Evolutionary conservation across 2,113 vertebrate genomes (phyloP).

Genomic region (Corythornis vintsioides): DNA sequence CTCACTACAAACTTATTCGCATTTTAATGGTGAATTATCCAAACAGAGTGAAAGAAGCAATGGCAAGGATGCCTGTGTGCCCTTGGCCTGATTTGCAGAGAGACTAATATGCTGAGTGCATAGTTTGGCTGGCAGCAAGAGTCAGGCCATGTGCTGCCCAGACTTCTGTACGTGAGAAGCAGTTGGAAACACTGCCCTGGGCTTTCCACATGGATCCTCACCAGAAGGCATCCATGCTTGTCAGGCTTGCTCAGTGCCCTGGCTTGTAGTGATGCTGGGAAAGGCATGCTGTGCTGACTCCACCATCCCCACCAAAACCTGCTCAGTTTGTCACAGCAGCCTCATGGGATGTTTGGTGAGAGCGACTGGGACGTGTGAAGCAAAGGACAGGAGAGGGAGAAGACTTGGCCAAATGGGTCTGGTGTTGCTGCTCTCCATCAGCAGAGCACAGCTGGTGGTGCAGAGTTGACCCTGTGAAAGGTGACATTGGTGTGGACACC

Average conservation of each 20-base stretch:
- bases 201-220: background rate
- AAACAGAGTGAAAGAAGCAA: background rate
- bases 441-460: background rate
- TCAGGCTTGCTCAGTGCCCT: background rate
- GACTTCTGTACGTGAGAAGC: background rate
- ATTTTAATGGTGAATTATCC: background rate
- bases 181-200: slow-evolving; percentile 14
- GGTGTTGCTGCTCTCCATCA: background rate
- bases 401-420: background rate
- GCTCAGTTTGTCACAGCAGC: background rate
- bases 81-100: slow-evolving; percentile 42
- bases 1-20: background rate
- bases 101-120: background rate
- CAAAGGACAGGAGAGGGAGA: background rate
- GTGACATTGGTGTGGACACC: background rate
- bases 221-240: background rate
- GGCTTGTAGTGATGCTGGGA: background rate
- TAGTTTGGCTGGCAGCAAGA: background rate
- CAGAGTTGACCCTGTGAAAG: background rate
- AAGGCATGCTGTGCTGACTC: background rate
- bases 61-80: background rate
- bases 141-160: background rate
- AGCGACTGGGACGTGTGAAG: background rate
- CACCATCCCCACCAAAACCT: background rate
- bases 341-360: background rate